Percentiles rank a stretch among this genome's conserved stretches.
These are phyloP conservation scores for Cephalotes varians DNA, from an alignment of 2,888 invertebrate genomes.

Conservation along the genomic window DNA sequence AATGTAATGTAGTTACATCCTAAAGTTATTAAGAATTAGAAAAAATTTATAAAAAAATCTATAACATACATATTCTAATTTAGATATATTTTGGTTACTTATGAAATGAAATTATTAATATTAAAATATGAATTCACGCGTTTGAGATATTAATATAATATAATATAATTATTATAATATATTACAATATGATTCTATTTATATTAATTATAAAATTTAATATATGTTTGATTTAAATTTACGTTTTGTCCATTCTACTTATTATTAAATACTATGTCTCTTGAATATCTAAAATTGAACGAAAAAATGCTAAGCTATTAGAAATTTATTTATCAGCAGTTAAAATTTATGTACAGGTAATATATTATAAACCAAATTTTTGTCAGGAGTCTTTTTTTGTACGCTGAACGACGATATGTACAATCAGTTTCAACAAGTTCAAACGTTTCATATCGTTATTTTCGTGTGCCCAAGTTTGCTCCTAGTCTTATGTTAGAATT, in stretches of 20 bases:
- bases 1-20: not conserved
- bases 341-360: not conserved
- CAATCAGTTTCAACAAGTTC: conserved; percentile 28
- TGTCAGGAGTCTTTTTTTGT: conserved; percentile 22
- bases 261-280: not conserved
- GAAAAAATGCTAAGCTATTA: not conserved
- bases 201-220: not conserved
- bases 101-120: not conserved
- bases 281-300: not conserved
- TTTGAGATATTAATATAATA: not conserved
- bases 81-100: not conserved
- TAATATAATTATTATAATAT: not conserved
- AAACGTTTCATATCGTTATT: conserved; percentile 63
- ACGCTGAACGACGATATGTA: conserved; percentile 16
- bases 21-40: not conserved
- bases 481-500: conserved; percentile 60
- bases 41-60: not conserved
- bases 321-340: not conserved
- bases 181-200: not conserved
- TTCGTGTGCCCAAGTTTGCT: conserved; percentile 51
- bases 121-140: not conserved
- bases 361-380: not conserved
- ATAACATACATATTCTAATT: not conserved
- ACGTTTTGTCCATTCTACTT: too few species aligned
- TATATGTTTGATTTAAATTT: not conserved